phyloP scores from a whole-genome alignment of 2,113 vertebrate genomes.

The Barnardius zonarius region DNA sequence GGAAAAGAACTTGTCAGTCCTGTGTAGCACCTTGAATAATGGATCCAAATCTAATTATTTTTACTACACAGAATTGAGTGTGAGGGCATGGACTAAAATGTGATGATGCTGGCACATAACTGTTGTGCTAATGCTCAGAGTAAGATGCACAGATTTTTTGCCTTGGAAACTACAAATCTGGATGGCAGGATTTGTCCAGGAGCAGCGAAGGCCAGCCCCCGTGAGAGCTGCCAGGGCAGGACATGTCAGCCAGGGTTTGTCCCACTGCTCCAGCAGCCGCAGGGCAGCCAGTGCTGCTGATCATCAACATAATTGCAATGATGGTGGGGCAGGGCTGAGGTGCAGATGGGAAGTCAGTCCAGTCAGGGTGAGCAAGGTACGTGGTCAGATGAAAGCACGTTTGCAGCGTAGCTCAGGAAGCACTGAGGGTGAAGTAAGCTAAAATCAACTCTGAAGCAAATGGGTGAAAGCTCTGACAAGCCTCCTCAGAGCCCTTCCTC shows the following conservation, averaged over 20 bases:
- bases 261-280: not conserved
- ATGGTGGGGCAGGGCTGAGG: not conserved
- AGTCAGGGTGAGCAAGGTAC: not conserved
- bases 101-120: not conserved
- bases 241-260: not conserved
- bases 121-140: not conserved
- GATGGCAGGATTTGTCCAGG: not conserved
- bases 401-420: not conserved
- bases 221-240: not conserved
- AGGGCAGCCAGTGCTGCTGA: not conserved
- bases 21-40: not conserved
- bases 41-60: not conserved
- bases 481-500: not conserved
- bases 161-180: not conserved
- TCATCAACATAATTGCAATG: not conserved
- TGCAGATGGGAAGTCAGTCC: not conserved
- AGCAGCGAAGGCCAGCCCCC: not conserved
- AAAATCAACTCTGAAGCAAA: not conserved
- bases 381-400: accelerated
- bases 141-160: not conserved
- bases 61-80: not conserved
- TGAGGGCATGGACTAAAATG: not conserved
- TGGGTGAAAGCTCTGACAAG: not conserved
- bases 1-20: not conserved
- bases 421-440: not conserved